Base-by-base conservation (phyloP, 2,797 vertebrate genomes). In the Characodon lateralis region DNA sequence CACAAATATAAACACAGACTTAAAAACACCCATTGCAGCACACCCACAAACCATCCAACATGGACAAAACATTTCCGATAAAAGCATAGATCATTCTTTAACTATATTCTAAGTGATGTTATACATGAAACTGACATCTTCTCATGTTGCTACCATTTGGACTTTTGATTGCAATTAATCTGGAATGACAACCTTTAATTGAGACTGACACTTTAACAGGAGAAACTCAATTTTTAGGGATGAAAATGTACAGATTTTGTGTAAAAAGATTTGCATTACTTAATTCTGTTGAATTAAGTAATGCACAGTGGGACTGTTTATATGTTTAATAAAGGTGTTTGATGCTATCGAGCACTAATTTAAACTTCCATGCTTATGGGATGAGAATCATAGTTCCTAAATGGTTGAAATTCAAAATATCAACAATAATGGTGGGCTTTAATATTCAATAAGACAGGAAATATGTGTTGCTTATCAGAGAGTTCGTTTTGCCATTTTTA, bases 1-100 rank as follows among this genome's bases (percentile, higher is more conserved):
- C 92, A 90, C 88, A 89, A 39, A 83, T 59, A 86, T 82, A 89
- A 55, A 88, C 89, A 91, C 81, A 78, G 71, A 14, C 56, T 14
- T 26, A 12, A 26, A 50, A 73, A 80, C 35, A 73, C 58, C 61
- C 72, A 18, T 24, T 46, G 46, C 9, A 28, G 18, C 18, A 14
- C 8, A 28, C 56, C n/a, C 56, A 59, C n/a, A 26, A 39, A 75
- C 48, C 68, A 35, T 65, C 24, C 70, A 35, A 51, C 63, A 39
- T 39, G 31, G 18, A 66, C 35, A 22, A 2, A 22, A 2, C 18
- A 3, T 31, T 39, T 65, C 31, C 16, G 14, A 65, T 7, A 65
- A 35, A 39, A 65, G 16, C 28, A 63, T 18, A 20, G 28, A 31
- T 24, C 22, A 56, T 58, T 20, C 5, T 31, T 63, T 7, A 28